phyloP scores from a whole-genome alignment of 1,140 invertebrate genomes.

The Venustaconcha ellipsiformis region DNA sequence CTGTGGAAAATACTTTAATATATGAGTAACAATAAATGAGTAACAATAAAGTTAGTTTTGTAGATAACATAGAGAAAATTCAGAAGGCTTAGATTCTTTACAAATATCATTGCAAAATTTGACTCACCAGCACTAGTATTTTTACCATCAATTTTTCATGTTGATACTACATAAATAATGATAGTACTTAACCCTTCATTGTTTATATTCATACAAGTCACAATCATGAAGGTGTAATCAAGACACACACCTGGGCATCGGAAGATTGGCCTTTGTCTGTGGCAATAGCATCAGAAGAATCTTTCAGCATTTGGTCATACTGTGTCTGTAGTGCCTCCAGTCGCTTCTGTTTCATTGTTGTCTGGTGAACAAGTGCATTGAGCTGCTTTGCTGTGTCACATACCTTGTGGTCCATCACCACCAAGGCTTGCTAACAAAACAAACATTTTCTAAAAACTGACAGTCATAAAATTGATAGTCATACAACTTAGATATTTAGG shows the following conservation, averaged over 20 bases:
- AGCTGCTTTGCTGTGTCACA: slow-evolving; percentile 66
- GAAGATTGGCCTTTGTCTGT: slow-evolving; percentile 67
- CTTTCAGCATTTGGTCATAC: slow-evolving; percentile 67
- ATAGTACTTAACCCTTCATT: neutral
- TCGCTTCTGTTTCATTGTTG: slow-evolving; percentile 64
- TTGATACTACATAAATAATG: no score
- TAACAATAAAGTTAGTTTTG: no score
- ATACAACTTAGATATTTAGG: neutral
- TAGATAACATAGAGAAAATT: no score
- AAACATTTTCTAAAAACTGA: neutral
- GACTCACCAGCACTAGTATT: no score
- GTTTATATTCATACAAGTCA: neutral
- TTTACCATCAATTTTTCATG: no score
- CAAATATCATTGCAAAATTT: no score
- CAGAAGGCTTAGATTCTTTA: no score
- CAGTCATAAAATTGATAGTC: neutral
- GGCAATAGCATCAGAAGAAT: slow-evolving; percentile 60
- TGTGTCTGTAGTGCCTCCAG: slow-evolving; percentile 63
- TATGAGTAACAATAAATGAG: no score
- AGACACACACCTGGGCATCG: slow-evolving; percentile 60
- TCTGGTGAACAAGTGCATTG: slow-evolving; percentile 63
- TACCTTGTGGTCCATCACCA: slow-evolving; percentile 68
- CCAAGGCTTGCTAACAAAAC: slow-evolving; percentile 63
- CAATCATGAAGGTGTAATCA: slow-evolving; percentile 1
- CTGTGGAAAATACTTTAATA: no score